Base-by-base conservation (phyloP, 2,888 invertebrate species). In the Oeneis ivallda region DNA sequence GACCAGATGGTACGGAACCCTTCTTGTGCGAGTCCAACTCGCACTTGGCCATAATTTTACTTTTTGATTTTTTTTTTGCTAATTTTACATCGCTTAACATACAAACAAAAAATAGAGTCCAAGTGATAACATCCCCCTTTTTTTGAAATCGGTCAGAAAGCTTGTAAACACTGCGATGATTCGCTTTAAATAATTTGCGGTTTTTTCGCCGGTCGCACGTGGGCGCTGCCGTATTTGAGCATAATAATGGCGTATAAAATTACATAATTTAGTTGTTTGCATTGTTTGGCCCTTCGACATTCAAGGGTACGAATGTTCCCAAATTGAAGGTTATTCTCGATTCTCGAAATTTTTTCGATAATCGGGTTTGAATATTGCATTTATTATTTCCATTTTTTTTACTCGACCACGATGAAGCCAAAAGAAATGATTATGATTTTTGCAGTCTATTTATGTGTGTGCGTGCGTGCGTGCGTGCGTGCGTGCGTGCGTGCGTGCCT, bases 211-310 rank as follows among this genome's bases (percentile, higher is more conserved):
- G 17, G 32, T 11, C 13, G 34, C 62, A 62, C 54, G 68, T 68
- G 54, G 65, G 68, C 43, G 8, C 7, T 15, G 34, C 68, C 68
- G 54, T 68, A 59, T 68, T 59, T 54, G 65, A 37, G 10, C 47
- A 59, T 37, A 58, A 68, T 68, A 68, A 68, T 68, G 65, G 59
- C 19, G 52, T 54, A 68, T 68, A 68, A 68, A 68, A 59, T 68
- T 68, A 65, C 68, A 68, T 62, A 68, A 68, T 68, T 65, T 62
- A 68, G 62, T 68, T 65, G 68, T 68, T 60, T 60, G 49, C 37
- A 60, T 68, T 65, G 62, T 65, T 58, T 32, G 62, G 56, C 57
- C 65, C 61, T 61, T 66, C 19, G 61, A 62, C 65, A 57, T 45
- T 58, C 49, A 19, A 68, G 65, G 65, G 61, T 47, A 58, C 45